Conservation (phyloP, 2,113 vertebrate species). For the Leucopsar rothschildi region DNA sequence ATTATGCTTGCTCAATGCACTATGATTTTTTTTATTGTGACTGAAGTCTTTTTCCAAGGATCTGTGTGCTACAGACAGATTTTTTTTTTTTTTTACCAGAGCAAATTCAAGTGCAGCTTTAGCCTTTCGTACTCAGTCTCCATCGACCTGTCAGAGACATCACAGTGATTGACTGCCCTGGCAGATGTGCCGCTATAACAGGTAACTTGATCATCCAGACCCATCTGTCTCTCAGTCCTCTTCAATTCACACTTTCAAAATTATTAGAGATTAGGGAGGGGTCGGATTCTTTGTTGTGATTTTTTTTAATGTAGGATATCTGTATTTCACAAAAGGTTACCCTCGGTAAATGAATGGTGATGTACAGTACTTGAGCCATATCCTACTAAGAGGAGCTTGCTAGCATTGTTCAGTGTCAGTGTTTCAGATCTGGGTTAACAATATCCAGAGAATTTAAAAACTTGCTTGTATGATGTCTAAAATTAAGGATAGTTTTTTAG, state of each 20-base stretch:
- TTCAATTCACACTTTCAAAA: slow-evolving; percentile 97
- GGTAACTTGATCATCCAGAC: slow-evolving; percentile 98
- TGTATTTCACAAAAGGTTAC: slow-evolving; percentile 69
- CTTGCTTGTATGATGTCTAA: slow-evolving; percentile 66
- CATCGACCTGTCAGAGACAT: slow-evolving; percentile 88
- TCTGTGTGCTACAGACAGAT: slow-evolving; percentile 56
- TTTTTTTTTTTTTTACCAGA: slow-evolving; percentile 52
- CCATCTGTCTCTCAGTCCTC: slow-evolving; percentile 97
- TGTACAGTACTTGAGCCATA: slow-evolving; percentile 16
- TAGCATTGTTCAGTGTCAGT: slow-evolving; percentile 15
- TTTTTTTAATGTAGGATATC: slow-evolving; percentile 62
- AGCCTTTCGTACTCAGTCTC: slow-evolving; percentile 78
- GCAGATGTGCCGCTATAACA: slow-evolving; percentile 98
- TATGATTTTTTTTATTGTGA: slow-evolving; percentile 58
- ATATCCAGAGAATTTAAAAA: slow-evolving; percentile 59
- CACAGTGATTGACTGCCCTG: slow-evolving; percentile 95
- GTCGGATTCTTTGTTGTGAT: slow-evolving; percentile 75
- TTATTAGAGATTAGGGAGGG: slow-evolving; percentile 83
- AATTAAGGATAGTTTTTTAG: slow-evolving; percentile 71
- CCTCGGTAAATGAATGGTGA: slow-evolving; percentile 55
- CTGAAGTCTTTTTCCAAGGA: slow-evolving; percentile 64
- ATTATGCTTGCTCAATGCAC: slow-evolving; percentile 53
- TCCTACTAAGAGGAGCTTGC: slow-evolving; percentile 20
- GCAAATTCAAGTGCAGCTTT: slow-evolving; percentile 82
- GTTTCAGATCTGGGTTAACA: slow-evolving; percentile 61